A percentile compares a stretch with the other conserved stretches of the same genome.
phyloP scores from a whole-genome alignment of 2,888 invertebrate species.

The Drosophila lacicola region DNA sequence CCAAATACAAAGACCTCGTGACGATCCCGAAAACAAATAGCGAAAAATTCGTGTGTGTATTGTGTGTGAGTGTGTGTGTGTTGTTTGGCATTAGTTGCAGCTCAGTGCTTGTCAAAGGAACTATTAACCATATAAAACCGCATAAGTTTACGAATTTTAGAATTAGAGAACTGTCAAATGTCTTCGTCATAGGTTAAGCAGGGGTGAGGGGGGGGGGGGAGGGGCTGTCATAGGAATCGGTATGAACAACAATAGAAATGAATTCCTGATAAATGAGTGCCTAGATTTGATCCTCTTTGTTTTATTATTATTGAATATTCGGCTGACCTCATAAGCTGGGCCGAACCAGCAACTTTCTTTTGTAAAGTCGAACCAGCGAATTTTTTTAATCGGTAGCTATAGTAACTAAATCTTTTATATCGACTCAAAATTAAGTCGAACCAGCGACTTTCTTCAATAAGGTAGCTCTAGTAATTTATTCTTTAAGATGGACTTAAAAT shows the following conservation, averaged over 20 bases:
- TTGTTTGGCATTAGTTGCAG: slow-evolving; percentile 47
- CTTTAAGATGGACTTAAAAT: too few relatives aligned
- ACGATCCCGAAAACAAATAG: slow-evolving; percentile 28
- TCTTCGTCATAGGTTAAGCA: slow-evolving; percentile 36
- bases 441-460: too few relatives aligned
- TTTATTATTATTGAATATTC: neutral
- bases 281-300: neutral
- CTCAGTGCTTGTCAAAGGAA: slow-evolving; percentile 50
- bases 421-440: too few relatives aligned
- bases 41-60: slow-evolving; percentile 1
- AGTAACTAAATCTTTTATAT: too few relatives aligned
- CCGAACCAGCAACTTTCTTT: neutral
- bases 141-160: slow-evolving; percentile 18
- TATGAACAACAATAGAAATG: neutral
- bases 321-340: neutral
- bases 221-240: neutral
- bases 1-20: slow-evolving; percentile 26
- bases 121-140: slow-evolving; percentile 40
- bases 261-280: neutral
- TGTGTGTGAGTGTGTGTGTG: slow-evolving; percentile 19
- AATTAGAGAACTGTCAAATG: slow-evolving; percentile 50
- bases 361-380: too few relatives aligned
- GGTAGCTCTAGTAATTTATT: too few relatives aligned
- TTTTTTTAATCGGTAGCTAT: too few relatives aligned
- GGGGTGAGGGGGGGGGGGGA: neutral